Conservation (phyloP, 2,888 invertebrate species). For the Andrena dorsata region DNA sequence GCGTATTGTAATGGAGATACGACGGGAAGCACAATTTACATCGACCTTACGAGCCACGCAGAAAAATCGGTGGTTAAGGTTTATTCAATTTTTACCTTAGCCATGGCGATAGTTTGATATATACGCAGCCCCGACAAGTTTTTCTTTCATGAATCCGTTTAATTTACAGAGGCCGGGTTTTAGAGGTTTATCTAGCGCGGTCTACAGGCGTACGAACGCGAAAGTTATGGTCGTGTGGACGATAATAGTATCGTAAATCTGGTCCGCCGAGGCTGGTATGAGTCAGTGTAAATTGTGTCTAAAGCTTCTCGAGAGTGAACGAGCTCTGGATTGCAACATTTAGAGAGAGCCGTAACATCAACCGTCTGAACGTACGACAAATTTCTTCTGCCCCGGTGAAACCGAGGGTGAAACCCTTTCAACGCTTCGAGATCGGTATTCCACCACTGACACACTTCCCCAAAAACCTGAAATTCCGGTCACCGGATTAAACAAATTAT, state of each 20-base stretch:
- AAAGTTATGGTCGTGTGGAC: slow-evolving; percentile 26
- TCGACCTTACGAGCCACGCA: background rate
- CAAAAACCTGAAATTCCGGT: background rate
- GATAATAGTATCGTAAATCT: slow-evolving; percentile 39
- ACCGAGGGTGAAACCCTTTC: background rate
- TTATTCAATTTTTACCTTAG: background rate
- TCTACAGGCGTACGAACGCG: slow-evolving; percentile 18
- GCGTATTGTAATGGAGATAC: background rate
- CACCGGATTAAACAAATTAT: too few relatives aligned
- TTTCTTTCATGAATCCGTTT: slow-evolving; percentile 15
- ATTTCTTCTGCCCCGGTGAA: background rate
- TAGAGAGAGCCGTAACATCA: slow-evolving; percentile 3
- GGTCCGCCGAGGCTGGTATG: slow-evolving; percentile 1
- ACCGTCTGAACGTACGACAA: background rate
- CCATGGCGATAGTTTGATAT: background rate
- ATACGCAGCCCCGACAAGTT: background rate
- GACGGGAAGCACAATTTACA: background rate
- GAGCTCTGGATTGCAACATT: background rate
- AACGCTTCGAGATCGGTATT: background rate
- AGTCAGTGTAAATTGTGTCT: slow-evolving; percentile 26
- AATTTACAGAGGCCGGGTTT: background rate
- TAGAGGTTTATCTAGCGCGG: background rate
- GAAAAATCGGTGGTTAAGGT: slow-evolving; percentile 4
- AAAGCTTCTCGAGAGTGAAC: background rate
- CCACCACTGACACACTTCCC: too few relatives aligned